These are phyloP conservation scores for Drosophila pectinifera DNA, from an alignment of 1,140 invertebrate genomes.

Conservation along the genomic window DNA sequence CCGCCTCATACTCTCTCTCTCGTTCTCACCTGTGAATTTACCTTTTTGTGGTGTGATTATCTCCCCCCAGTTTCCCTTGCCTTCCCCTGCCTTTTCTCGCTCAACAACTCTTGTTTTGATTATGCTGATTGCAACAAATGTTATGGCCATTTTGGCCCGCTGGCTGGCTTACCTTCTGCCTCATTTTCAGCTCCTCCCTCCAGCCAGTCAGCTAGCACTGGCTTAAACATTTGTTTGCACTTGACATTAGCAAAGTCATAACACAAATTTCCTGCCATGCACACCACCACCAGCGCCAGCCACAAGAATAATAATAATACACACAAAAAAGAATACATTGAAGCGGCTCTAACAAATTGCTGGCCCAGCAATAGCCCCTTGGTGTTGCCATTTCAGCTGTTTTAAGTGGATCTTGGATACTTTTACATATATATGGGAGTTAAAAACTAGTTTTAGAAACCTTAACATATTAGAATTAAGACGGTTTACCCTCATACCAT, in stretches of 20 bases:
- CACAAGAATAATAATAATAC: slow-evolving; percentile 45
- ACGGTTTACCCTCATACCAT: too few relatives aligned
- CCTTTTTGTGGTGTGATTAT: slow-evolving; percentile 38
- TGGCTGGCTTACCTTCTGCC: slow-evolving; percentile 18
- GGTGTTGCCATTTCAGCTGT: slow-evolving; percentile 11
- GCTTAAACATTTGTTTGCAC: slow-evolving; percentile 78
- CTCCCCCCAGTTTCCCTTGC: background rate
- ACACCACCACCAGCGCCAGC: slow-evolving; percentile 43
- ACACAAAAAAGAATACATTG: slow-evolving; percentile 24
- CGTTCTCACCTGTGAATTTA: slow-evolving; percentile 3
- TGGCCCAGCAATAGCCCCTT: slow-evolving; percentile 28
- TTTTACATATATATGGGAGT: too few relatives aligned
- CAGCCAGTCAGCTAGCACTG: slow-evolving; percentile 8
- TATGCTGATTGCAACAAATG: slow-evolving; percentile 80
- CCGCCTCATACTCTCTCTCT: slow-evolving; percentile 47
- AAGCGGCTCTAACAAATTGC: slow-evolving; percentile 66
- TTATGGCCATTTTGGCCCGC: slow-evolving; percentile 35
- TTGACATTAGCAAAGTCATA: slow-evolving; percentile 82
- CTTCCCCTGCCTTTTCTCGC: background rate
- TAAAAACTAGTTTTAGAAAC: too few relatives aligned
- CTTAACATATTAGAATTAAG: too few relatives aligned
- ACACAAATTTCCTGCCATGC: slow-evolving; percentile 76
- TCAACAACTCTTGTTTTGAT: slow-evolving; percentile 64
- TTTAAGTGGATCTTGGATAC: background rate
- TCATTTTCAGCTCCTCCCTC: slow-evolving; percentile 19